Base-by-base conservation (phyloP, 2,888 invertebrate genomes). In the Trachelus tabidus region DNA sequence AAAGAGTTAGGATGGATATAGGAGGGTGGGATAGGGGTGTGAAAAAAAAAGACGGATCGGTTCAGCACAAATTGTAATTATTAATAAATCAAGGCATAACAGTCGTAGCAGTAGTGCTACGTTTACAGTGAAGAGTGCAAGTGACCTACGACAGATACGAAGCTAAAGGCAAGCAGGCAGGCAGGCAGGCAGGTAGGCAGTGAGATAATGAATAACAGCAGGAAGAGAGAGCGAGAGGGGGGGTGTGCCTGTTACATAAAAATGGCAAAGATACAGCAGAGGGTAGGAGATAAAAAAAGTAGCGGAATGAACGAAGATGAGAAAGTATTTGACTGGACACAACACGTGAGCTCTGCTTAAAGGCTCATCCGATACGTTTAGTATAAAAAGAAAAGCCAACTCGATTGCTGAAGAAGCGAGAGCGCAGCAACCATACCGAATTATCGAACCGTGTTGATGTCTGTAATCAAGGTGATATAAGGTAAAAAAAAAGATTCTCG, bases 401-500 rank as follows among this genome's bases (percentile, higher is more conserved):
- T 35, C 35, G 37, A 74, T 35, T 23, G 37, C 34, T 34, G n/a
- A 33, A n/a, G 30, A n/a, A 34, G 68, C 35, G 69, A 73, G 73
- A 73, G 74, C 37, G 9, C 31, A 71, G 71, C 34, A 71, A 71
- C 71, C 71, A 34, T 30, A 77, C 40, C 74, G 74, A 74, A 74
- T 74, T 74, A 34, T 34, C 74, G 35, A 74, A 35, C n/a, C 30
- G 74, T 35, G 74, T 74, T 35, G 74, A 23, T 74, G 74, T 34
- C 37, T 74, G 74, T 74, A 74, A 74, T 74, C 74, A 74, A 74
- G 34, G 34, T 34, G 30, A 56, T 68, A n/a, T 40, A 75, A 56
- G 73, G 34, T 76, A 69, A 79, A 78, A 77, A 73, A 56, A 76
- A 89, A 89, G 86, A 88, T 88, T 90, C 89, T 90, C 85, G 88